Base-by-base conservation (phyloP, 2,797 vertebrate genomes). In the Crotalus adamanteus region DNA sequence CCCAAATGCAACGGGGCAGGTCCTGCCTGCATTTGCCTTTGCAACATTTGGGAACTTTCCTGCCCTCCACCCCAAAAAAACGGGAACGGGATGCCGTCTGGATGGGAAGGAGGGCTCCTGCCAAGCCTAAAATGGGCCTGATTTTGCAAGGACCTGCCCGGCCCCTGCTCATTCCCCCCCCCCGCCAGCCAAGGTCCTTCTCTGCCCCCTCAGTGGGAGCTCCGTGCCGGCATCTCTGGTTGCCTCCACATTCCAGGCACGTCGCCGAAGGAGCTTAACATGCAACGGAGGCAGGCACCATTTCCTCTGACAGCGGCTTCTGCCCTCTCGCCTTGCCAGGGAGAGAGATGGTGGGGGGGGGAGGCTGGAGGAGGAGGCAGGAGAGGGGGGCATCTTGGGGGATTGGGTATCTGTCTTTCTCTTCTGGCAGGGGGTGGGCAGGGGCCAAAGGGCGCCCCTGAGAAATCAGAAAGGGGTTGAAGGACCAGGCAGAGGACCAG, bases 161-260 rank as follows among this genome's bases (percentile, higher is more conserved):
- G 1, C 28, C 28, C 4, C 63, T 65, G 12, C 12, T 3, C 28
- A 14, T 0, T 0, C n/a, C 59, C 28, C 37, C 4, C 57, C 42
- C 37, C 4, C 4, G 28, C 42, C 6, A 1, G 55, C 59, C 37
- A 26, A 8, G 73, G 73, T 11, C 37, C 18, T 78, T 42, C 37
- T 42, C 73, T 20, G 16, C 7, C 4, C 31, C 69, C 12, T 18
- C 65, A 0, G 18, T 42, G 37, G 18, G 18, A 42, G 37, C 16
- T 3, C 18, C 92, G 31, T 55, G 18, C 59, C 55, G 0, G 26
- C 13, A 11, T 69, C 53, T 28, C 53, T 14, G 28, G 16, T 37
- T 9, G 31, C 22, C 4, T 22, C 3, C 20, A 20, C n/a, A 93
- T 93, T 91, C 92, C 0, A 83, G 92, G 87, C 92, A 93, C 92